A percentile compares a stretch with the other conserved stretches of the same genome.
Evolutionary conservation across 2,888 invertebrate species (phyloP).

Genomic region (Acrobasis repandana): DNA sequence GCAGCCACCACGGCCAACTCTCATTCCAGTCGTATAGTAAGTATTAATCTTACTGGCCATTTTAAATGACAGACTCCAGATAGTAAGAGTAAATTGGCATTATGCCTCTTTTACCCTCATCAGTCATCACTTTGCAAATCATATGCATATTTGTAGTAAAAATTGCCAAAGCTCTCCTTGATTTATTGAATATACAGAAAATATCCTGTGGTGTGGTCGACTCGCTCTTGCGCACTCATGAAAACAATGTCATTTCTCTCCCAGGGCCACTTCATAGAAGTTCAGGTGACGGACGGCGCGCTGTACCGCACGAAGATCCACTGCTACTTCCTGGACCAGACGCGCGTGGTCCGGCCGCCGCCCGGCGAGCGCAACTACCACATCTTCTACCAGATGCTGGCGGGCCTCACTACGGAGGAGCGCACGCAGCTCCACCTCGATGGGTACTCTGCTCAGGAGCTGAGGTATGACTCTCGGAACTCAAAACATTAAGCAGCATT

Average conservation of each 20-base stretch:
- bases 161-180: no score
- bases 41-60: conserved; percentile 37
- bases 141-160: no score
- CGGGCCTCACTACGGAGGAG: conserved; percentile 94
- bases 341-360: conserved; percentile 93
- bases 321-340: conserved; percentile 97
- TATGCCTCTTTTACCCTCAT: no score
- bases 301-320: conserved; percentile 97
- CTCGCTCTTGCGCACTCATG: no score
- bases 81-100: no score
- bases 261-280: conserved; percentile 97
- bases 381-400: conserved; percentile 97
- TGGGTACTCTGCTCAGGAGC: conserved; percentile 90
- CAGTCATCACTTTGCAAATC: no score
- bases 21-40: conserved; percentile 96
- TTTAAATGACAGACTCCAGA: no score
- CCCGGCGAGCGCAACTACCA: conserved; percentile 97
- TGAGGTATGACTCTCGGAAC: conserved; percentile 81
- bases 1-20: conserved; percentile 95
- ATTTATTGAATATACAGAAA: no score
- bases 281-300: conserved; percentile 97
- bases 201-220: no score
- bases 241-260: not conserved
- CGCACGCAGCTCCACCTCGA: conserved; percentile 92
- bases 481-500: no score